Conservation (phyloP, 1,140 invertebrate species). For the Drosophila ogumai region DNA sequence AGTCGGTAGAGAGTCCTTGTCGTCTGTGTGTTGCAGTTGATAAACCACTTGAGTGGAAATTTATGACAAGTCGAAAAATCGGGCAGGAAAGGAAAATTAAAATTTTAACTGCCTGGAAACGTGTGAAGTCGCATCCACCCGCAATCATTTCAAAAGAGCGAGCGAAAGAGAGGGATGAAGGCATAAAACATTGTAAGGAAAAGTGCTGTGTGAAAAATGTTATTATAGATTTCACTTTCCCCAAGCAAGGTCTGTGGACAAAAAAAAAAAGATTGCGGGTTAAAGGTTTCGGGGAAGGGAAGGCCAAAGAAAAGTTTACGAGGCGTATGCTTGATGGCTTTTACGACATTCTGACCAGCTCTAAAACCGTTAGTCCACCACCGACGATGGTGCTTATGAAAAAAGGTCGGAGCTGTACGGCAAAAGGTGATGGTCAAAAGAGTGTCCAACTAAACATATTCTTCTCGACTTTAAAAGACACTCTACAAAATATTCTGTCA, state of each 20-base stretch:
- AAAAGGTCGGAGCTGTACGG: slow-evolving; percentile 40
- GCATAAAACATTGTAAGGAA: slow-evolving; percentile 34
- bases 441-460: neutral
- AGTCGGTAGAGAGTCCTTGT: neutral
- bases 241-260: slow-evolving; percentile 6
- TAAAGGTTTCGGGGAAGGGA: neutral
- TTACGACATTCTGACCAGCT: slow-evolving; percentile 67
- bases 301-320: slow-evolving; percentile 50
- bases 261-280: slow-evolving; percentile 7
- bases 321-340: slow-evolving; percentile 60
- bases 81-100: slow-evolving; percentile 52
- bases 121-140: slow-evolving; percentile 54
- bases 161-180: neutral
- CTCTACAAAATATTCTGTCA: neutral
- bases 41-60: slow-evolving; percentile 69
- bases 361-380: slow-evolving; percentile 41
- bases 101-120: slow-evolving; percentile 65
- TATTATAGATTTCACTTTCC: slow-evolving; percentile 77
- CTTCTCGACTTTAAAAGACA: neutral
- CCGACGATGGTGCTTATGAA: slow-evolving; percentile 46
- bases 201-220: slow-evolving; percentile 55
- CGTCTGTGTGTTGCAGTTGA: slow-evolving; percentile 49
- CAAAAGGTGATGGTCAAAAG: neutral
- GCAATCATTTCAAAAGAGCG: slow-evolving; percentile 1
- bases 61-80: slow-evolving; percentile 67